phyloP scores from a whole-genome alignment of 1,140 invertebrate species.

The Helicoverpa armigera region DNA sequence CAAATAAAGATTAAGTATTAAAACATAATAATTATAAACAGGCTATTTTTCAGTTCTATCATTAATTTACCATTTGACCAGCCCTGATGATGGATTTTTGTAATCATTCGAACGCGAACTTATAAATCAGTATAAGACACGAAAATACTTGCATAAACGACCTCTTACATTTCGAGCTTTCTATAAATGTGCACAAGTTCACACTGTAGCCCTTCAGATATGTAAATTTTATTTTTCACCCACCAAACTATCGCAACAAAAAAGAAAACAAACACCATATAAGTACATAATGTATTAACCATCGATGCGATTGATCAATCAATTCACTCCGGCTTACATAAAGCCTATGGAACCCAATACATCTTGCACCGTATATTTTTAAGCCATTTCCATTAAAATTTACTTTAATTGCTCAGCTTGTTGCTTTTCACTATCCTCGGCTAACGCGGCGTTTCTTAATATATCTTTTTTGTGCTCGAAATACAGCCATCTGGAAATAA shows the following conservation, averaged over 20 bases:
- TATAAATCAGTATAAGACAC: too few relatives aligned
- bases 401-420: conserved; percentile 31
- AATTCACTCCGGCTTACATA: conserved; percentile 1
- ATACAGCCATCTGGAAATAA: conserved; percentile 61
- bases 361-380: conserved; percentile 21
- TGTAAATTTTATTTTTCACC: background rate
- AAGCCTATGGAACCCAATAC: background rate
- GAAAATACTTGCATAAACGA: too few relatives aligned
- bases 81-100: too few relatives aligned
- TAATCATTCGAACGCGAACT: too few relatives aligned
- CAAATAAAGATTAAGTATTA: too few relatives aligned
- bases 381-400: background rate
- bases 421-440: conserved; percentile 50
- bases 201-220: too few relatives aligned
- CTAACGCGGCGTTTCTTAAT: conserved; percentile 22
- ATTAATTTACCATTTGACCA: too few relatives aligned
- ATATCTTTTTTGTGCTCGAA: conserved; percentile 63
- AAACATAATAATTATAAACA: too few relatives aligned
- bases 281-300: conserved; percentile 6
- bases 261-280: background rate
- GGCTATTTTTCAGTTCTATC: too few relatives aligned
- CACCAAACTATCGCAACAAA: background rate
- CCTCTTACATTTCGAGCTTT: too few relatives aligned
- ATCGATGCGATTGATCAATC: background rate
- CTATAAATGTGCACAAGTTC: too few relatives aligned